Evolutionary conservation across 1,140 invertebrate species (phyloP).

Genomic region (Macrosteles quadrilineatus): DNA sequence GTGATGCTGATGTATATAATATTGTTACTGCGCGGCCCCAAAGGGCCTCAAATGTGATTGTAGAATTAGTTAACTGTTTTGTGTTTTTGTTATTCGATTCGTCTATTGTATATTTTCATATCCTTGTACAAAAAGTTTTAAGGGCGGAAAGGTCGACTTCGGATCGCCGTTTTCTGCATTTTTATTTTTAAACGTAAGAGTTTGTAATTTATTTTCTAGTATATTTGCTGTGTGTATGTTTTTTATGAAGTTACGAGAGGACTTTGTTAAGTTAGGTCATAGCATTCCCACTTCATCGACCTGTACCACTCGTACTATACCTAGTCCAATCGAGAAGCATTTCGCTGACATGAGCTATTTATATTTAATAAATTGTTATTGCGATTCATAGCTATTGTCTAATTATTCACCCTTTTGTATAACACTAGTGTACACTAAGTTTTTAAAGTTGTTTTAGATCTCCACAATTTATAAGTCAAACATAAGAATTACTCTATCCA

Average conservation of each 20-base stretch:
- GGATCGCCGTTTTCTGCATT: neutral
- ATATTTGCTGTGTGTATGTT: conserved; percentile 26
- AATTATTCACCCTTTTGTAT: no score
- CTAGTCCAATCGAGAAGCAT: conserved; percentile 19
- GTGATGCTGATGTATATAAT: conserved; percentile 27
- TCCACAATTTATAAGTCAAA: no score
- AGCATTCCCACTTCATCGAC: conserved; percentile 13
- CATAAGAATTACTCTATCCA: no score
- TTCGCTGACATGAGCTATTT: conserved; percentile 31
- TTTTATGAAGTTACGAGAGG: conserved; percentile 19
- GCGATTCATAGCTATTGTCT: neutral
- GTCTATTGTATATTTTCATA: conserved; percentile 30
- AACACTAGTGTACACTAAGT: no score
- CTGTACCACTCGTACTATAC: conserved; percentile 18
- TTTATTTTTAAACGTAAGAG: conserved; percentile 26
- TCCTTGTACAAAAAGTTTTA: conserved; percentile 30
- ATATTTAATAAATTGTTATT: conserved; percentile 32
- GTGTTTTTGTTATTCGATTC: conserved; percentile 29
- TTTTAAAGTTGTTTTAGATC: no score
- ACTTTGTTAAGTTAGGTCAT: conserved; percentile 22
- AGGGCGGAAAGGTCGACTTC: neutral
- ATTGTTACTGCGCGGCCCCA: neutral
- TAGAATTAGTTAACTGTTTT: conserved; percentile 26
- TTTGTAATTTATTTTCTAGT: conserved; percentile 31
- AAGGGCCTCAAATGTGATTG: conserved; percentile 26